phyloP scores from a whole-genome alignment of 2,113 vertebrate genomes.

The Corvus hawaiiensis region DNA sequence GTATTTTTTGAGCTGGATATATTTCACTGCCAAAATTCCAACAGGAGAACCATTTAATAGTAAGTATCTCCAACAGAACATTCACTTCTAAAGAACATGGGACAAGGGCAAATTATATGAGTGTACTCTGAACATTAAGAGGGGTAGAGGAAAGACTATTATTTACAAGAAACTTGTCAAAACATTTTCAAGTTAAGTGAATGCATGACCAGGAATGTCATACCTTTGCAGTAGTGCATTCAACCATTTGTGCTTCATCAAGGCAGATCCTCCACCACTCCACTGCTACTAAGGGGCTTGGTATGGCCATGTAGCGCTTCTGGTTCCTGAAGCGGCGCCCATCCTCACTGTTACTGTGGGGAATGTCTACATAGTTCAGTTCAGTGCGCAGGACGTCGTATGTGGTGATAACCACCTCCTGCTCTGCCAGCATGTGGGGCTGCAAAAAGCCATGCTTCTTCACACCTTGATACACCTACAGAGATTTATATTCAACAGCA shows the following conservation, averaged over 20 bases:
- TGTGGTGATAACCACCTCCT: conserved; percentile 98
- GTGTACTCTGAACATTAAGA: not conserved
- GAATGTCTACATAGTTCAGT: conserved; percentile 95
- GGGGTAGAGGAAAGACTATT: not conserved
- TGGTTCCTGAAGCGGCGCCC: conserved; percentile 93
- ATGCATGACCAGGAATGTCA: not conserved
- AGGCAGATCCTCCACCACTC: conserved; percentile 99
- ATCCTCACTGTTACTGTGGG: conserved; percentile 93
- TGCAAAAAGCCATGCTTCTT: conserved; percentile 97
- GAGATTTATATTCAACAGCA: not conserved
- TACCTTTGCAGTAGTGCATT: conserved; percentile 94
- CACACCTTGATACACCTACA: conserved; percentile 93
- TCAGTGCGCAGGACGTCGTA: conserved; percentile 95
- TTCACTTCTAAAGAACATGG: not conserved
- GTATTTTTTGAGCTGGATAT: not conserved
- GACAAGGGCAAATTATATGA: not conserved
- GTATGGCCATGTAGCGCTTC: conserved; percentile 98
- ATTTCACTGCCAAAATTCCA: not conserved
- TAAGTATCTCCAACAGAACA: not conserved
- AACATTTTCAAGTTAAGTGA: not conserved
- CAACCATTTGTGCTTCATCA: conserved; percentile 98
- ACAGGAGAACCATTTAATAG: not conserved
- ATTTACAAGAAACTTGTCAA: not conserved
- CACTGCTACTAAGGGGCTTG: conserved; percentile 94
- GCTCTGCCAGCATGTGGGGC: conserved; percentile 90